Conservation (phyloP, 2,888 invertebrate species). For the Spicauda simplicius region DNA sequence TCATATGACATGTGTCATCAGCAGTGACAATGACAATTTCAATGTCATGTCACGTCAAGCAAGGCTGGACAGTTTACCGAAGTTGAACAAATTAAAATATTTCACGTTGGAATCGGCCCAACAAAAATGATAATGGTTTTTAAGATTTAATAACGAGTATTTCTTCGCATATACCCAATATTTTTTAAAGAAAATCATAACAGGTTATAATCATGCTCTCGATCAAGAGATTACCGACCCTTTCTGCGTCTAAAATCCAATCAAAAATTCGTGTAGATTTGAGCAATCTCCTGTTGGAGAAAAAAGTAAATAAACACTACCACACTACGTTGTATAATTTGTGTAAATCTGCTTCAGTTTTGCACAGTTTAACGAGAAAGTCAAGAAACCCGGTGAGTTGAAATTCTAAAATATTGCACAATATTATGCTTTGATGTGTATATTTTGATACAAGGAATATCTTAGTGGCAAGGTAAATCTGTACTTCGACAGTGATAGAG, state of each 20-base stretch:
- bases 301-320: slow-evolving; percentile 58
- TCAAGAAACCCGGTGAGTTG: slow-evolving; percentile 66
- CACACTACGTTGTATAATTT: slow-evolving; percentile 57
- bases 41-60: neutral
- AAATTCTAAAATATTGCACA: slow-evolving; percentile 39
- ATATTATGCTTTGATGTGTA: slow-evolving; percentile 25
- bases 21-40: neutral
- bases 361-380: slow-evolving; percentile 64
- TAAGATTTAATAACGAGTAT: neutral
- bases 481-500: too few species aligned
- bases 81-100: neutral
- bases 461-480: neutral
- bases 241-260: slow-evolving; percentile 67
- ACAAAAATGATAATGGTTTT: slow-evolving; percentile 9
- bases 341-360: slow-evolving; percentile 65
- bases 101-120: neutral
- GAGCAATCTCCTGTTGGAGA: slow-evolving; percentile 52
- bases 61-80: neutral
- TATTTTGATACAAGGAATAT: neutral
- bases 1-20: too few species aligned
- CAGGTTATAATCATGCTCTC: slow-evolving; percentile 61
- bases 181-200: neutral
- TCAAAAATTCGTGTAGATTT: slow-evolving; percentile 57
- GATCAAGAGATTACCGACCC: slow-evolving; percentile 64
- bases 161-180: neutral